Conservation (phyloP, 2,113 vertebrate species). For the Electrona antarctica region DNA sequence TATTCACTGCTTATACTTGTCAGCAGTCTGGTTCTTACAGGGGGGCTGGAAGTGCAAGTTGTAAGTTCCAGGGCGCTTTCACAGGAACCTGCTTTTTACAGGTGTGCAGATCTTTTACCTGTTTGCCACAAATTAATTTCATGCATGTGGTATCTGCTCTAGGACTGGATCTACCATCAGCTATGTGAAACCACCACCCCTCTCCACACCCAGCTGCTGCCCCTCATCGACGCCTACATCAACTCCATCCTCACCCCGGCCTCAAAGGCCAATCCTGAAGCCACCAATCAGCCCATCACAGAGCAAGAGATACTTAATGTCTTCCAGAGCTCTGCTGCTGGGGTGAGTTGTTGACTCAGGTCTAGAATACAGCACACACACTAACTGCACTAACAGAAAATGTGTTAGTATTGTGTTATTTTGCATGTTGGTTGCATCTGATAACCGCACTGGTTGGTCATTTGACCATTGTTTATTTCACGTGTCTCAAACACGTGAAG, state of each 20-base stretch:
- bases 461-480: too few species aligned
- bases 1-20: too few species aligned
- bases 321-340: constrained; percentile 87
- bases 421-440: too few species aligned
- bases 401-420: too few species aligned
- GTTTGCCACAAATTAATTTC: background rate
- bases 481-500: too few species aligned
- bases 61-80: too few species aligned
- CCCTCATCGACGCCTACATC: constrained; percentile 95
- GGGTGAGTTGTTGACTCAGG: constrained; percentile 71
- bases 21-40: too few species aligned
- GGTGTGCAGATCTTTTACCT: background rate
- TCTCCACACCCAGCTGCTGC: constrained; percentile 94
- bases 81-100: too few species aligned
- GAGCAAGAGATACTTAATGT: constrained; percentile 95
- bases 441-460: too few species aligned
- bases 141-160: background rate
- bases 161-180: constrained; percentile 99
- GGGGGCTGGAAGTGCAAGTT: too few species aligned
- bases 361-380: too few species aligned
- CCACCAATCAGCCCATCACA: constrained; percentile 97
- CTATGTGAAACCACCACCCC: constrained; percentile 94
- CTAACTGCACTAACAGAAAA: too few species aligned
- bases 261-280: constrained; percentile 96
- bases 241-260: constrained; percentile 98